These are phyloP conservation scores for Pungitius pungitius DNA, from an alignment of 2,113 vertebrate genomes.

Conservation along the genomic window DNA sequence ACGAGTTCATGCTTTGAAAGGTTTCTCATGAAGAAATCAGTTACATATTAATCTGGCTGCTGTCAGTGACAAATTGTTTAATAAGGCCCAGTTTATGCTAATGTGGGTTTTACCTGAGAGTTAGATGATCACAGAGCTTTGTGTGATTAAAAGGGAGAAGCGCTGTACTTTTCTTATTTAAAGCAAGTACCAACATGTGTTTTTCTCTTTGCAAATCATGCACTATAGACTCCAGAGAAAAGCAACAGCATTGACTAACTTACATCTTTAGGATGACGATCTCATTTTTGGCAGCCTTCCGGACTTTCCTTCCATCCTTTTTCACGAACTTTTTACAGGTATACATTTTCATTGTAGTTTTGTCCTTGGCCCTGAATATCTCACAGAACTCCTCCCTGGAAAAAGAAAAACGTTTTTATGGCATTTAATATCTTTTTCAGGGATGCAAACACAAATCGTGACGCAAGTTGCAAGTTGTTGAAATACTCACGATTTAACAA, in stretches of 20 bases:
- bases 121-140: slow-evolving; percentile 28
- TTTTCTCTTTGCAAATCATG: not conserved
- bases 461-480: not conserved
- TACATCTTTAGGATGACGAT: slow-evolving; percentile 98
- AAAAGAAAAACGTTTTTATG: slow-evolving; percentile 29
- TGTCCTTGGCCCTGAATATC: slow-evolving; percentile 98
- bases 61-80: slow-evolving; percentile 29
- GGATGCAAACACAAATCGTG: not conserved
- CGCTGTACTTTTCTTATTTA: not conserved
- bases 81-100: slow-evolving; percentile 49
- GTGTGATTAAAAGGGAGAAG: slow-evolving; percentile 21
- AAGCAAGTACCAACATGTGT: not conserved
- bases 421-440: not conserved
- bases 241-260: slow-evolving; percentile 65
- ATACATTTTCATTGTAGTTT: slow-evolving; percentile 91
- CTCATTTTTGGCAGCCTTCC: slow-evolving; percentile 98
- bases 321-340: slow-evolving; percentile 99
- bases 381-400: slow-evolving; percentile 98
- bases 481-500: slow-evolving; percentile 96
- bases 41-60: slow-evolving; percentile 28
- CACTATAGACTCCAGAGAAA: not conserved
- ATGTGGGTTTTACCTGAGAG: slow-evolving; percentile 30
- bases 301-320: slow-evolving; percentile 95
- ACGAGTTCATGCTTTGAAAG: slow-evolving; percentile 21
- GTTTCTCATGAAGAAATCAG: slow-evolving; percentile 24